Evolutionary conservation across 2,113 vertebrate genomes (phyloP), one percentile per base, ranked within the genome.

Genomic region (Lathamus discolor): DNA sequence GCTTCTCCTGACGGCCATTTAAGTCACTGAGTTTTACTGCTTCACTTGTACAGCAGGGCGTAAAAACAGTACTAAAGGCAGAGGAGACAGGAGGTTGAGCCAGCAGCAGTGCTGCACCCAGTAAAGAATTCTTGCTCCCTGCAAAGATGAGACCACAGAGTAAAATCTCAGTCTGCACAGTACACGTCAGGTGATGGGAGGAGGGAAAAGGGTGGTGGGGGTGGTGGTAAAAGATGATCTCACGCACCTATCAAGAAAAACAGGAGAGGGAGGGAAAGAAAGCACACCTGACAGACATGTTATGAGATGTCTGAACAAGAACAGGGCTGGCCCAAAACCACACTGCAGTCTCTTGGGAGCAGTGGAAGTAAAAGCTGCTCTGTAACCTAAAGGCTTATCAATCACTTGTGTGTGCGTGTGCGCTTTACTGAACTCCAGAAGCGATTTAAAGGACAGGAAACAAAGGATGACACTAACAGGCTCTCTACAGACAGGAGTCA

Each of bases 231-330:
- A 68, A 69, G 90, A 87, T 96, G 95, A 95, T 95, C 94, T 96
- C 95, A 96, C 9, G 3, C 57, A 86, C 67, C 75, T 95, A 96
- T 95, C 95, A 95, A 85, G 94, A 92, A 91, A 96, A 95, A 95
- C 93, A 94, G 84, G 81, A 96, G 88, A 95, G 78, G 49, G 70
- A 92, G 54, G 49, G 87, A 91, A 93, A 87, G 81, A 86, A 90
- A 92, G 78, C 87, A 92, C 82, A 93, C 75, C 93, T 94, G 93
- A 97, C 76, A 92, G 83, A 82, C 96, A 76, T 92, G 96, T 96
- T 76, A 89, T 82, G 94, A 97, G 81, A 64, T 79, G 95, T 57
- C 93, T 97, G 78, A 95, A 96, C 96, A 96, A 28, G 95, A 97
- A 90, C 74, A 67, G 90, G 92, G 78, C 93, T 90, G 70, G 96